These are phyloP conservation scores for Oxystoma pomonae DNA, from an alignment of 2,888 invertebrate genomes.

Conservation along the genomic window DNA sequence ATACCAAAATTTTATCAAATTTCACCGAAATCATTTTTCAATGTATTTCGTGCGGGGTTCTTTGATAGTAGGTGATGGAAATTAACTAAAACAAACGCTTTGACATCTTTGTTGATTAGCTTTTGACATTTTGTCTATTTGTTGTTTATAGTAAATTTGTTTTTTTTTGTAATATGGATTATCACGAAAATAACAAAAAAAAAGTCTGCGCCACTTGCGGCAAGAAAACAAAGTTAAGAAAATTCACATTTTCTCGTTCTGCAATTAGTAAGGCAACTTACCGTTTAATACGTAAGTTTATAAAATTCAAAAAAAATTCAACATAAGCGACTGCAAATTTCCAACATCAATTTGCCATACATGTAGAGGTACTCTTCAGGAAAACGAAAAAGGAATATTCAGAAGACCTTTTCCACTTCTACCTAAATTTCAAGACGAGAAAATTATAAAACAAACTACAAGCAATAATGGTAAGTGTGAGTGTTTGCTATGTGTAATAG, in stretches of 20 bases:
- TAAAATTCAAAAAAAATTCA: no score
- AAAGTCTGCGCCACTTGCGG: background rate
- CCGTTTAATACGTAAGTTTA: no score
- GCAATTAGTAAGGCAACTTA: background rate
- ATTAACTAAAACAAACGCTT: no score
- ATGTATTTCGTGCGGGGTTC: no score
- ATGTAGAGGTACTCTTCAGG: background rate
- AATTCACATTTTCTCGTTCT: background rate
- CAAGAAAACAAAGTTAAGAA: background rate
- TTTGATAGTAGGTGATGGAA: no score
- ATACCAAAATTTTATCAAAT: no score
- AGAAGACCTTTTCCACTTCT: background rate
- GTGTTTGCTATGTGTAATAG: background rate
- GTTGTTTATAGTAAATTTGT: background rate
- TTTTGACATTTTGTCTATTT: no score
- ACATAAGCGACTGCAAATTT: background rate
- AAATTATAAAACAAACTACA: background rate
- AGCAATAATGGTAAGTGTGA: background rate
- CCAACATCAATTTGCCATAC: background rate
- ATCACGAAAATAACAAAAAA: background rate
- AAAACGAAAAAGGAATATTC: background rate
- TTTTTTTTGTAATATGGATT: background rate
- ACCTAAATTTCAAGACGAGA: background rate
- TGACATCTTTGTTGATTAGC: background rate
- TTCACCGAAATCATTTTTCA: no score